Evolutionary conservation across 2,113 vertebrate species (phyloP).

Genomic region (Lasiurus borealis): DNA sequence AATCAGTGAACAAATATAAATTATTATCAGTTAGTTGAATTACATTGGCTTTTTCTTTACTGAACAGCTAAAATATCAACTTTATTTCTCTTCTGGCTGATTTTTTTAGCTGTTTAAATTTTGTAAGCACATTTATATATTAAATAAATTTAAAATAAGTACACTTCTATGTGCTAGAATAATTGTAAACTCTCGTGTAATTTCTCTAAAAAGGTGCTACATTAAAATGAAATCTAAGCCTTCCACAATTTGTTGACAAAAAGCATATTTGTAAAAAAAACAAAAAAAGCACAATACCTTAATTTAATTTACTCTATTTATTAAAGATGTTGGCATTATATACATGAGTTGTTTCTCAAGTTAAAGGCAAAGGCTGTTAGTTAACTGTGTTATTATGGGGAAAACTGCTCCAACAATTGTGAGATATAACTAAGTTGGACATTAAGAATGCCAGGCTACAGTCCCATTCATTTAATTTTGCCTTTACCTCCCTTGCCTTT

Average conservation of each 20-base stretch:
- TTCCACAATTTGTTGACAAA: background rate
- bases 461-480: no score
- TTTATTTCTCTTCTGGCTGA: background rate
- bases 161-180: background rate
- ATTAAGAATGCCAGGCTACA: background rate
- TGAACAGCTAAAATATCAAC: background rate
- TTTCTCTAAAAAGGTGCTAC: background rate
- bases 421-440: background rate
- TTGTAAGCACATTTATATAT: background rate
- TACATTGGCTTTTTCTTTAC: background rate
- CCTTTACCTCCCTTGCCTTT: no score
- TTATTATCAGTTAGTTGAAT: background rate
- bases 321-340: background rate
- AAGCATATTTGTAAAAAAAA: background rate
- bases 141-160: background rate
- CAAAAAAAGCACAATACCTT: background rate
- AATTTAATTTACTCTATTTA: background rate
- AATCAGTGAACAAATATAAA: background rate
- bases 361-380: background rate
- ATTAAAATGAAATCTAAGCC: background rate
- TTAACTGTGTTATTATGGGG: background rate
- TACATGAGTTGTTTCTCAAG: background rate
- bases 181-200: background rate
- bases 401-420: background rate
- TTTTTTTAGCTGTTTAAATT: background rate